Evolutionary conservation across 2,888 invertebrate species (phyloP), one percentile per base, ranked within the genome.

Genomic region (Orthonevra nobilis): DNA sequence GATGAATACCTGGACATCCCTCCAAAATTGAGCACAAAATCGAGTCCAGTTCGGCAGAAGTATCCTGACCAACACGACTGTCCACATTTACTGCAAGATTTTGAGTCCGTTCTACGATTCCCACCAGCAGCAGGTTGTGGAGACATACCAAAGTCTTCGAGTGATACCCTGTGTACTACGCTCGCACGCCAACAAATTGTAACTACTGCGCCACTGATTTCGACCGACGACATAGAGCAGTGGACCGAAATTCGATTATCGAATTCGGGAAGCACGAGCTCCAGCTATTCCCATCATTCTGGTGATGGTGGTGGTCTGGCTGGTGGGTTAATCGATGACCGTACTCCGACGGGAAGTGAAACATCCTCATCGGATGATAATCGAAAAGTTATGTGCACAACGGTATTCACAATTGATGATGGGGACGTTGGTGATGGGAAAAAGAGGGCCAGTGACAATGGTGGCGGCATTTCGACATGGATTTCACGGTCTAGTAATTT

Each of bases 391-490:
- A 89, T 88, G 68, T 89, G 89, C 82, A 88, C 88, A 6, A 88
- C 88, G 5, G 87, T 89, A 81, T 87, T 88, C 68, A 86, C 85
- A 5, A 48, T 58, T 2, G 66, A 82, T 64, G 82, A 84, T 2
- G 85, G 84, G 17, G 81, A 88, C 85, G 85, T n/a, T n/a, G n/a
- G n/a, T n/a, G n/a, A 86, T 90, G 72, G 85, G 88, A 15, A 88
- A 89, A 46, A 91, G 91, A 82, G 90, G 90, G 90, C 91, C 1
- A 83, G 90, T 63, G 90, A 91, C 0, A 83, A 84, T 1, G 38
- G 48, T 12, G 69, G 79, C 10, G 82, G 83, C 9, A 82, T 83
- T 12, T 82, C 81, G 4, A 83, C 83, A 32, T 88, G 88, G 88
- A 84, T 88, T 40, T 86, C 88, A 5, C 84, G 89, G 23, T 88